A percentile compares a stretch with the other conserved stretches of the same genome.
phyloP scores from a whole-genome alignment of 2,888 invertebrate species.

The Nymphalis c-album region DNA sequence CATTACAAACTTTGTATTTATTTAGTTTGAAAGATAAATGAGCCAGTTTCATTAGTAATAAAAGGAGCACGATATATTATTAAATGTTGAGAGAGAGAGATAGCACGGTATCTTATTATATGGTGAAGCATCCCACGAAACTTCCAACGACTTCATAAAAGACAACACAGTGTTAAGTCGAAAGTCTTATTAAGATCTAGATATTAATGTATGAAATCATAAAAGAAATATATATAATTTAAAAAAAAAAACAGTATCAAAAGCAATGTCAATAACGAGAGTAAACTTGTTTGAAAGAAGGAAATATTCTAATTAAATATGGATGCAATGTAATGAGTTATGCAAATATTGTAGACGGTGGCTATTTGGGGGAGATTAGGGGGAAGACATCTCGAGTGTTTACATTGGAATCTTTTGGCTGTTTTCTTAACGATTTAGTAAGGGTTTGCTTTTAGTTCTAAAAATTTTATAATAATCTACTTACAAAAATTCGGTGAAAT shows the following conservation, averaged over 20 bases:
- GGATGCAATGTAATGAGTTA: constrained; percentile 79
- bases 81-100: no score
- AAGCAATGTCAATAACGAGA: constrained; percentile 8
- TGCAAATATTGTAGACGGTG: constrained; percentile 69
- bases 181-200: no score
- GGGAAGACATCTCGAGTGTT: constrained; percentile 40
- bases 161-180: no score
- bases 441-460: constrained; percentile 23
- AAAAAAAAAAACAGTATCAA: constrained; percentile 4
- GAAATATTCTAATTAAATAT: constrained; percentile 79
- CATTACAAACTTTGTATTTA: no score
- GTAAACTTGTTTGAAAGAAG: constrained; percentile 53
- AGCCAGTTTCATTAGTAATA: no score
- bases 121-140: no score
- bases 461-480: background rate
- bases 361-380: constrained; percentile 49
- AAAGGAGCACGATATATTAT: no score
- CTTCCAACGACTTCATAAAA: no score
- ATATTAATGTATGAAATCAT: background rate
- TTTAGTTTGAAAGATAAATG: no score
- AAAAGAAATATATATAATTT: background rate
- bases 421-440: constrained; percentile 39
- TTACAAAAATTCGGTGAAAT: background rate
- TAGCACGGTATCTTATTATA: no score
- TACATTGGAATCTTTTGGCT: constrained; percentile 40